These are phyloP conservation scores for Hypsopygia costalis DNA, from an alignment of 2,888 invertebrate genomes.

Conservation along the genomic window DNA sequence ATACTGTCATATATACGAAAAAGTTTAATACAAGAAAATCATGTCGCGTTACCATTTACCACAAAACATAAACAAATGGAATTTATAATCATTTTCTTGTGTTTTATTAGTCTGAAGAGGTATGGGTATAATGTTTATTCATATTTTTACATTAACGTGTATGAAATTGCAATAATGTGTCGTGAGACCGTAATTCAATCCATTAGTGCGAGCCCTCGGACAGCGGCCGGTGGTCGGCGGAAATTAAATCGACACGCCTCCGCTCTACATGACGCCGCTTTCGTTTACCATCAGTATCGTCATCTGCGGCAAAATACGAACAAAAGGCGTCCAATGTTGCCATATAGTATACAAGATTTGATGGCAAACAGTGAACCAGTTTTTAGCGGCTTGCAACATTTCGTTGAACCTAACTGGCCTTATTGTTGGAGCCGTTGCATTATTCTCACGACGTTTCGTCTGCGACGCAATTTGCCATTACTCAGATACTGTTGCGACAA, in stretches of 20 bases:
- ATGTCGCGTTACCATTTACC: too few species aligned
- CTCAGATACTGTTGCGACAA: slow-evolving; percentile 44
- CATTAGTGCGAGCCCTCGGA: slow-evolving; percentile 16
- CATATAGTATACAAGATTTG: slow-evolving; percentile 4
- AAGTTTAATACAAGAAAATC: too few species aligned
- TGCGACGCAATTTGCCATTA: slow-evolving; percentile 36
- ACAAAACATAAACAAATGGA: too few species aligned
- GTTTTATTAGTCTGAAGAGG: too few species aligned
- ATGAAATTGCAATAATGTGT: slow-evolving; percentile 11
- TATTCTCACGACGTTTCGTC: slow-evolving; percentile 48
- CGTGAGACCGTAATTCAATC: slow-evolving; percentile 20
- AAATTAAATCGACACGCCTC: slow-evolving; percentile 56
- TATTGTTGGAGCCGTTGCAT: slow-evolving; percentile 31
- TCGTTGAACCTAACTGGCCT: slow-evolving; percentile 34
- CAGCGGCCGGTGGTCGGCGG: slow-evolving; percentile 33
- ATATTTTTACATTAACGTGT: slow-evolving; percentile 7
- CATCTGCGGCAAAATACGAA: background rate
- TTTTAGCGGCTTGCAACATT: slow-evolving; percentile 29
- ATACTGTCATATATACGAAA: too few species aligned
- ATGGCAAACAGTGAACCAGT: slow-evolving; percentile 10
- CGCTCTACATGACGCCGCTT: slow-evolving; percentile 19
- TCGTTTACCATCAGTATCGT: background rate
- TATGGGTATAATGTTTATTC: background rate
- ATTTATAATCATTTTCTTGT: too few species aligned
- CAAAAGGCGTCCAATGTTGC: background rate